phyloP scores from a whole-genome alignment of 2,113 vertebrate species.

The Vicugna pacos region DNA sequence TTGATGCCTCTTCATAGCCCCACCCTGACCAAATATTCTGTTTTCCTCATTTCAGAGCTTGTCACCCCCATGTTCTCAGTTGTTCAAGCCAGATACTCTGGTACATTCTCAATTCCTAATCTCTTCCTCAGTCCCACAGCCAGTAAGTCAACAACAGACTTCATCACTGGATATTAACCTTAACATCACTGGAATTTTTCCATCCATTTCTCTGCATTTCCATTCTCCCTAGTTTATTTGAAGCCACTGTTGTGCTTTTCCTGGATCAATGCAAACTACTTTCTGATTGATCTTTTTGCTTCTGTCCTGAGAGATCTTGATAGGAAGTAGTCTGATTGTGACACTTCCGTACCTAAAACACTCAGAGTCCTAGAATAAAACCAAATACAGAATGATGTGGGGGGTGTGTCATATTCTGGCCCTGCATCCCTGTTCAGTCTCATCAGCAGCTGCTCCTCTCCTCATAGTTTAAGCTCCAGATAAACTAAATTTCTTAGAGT shows the following conservation, averaged over 20 bases:
- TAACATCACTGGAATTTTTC: not conserved
- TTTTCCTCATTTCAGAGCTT: not conserved
- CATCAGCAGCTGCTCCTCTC: not conserved
- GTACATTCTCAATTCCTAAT: not conserved
- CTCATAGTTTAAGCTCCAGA: not conserved
- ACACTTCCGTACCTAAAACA: not conserved
- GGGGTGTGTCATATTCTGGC: not conserved
- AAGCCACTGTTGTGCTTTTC: not conserved
- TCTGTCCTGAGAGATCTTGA: not conserved
- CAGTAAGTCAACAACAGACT: not conserved
- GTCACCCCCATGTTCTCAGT: not conserved
- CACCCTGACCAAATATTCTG: not conserved
- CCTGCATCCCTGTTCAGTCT: not conserved
- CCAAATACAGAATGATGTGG: not conserved
- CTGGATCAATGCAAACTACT: not conserved
- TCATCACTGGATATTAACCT: not conserved
- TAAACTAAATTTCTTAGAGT: not conserved
- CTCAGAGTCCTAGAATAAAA: not conserved
- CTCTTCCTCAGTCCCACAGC: not conserved
- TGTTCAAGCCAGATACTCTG: not conserved
- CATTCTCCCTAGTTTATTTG: not conserved
- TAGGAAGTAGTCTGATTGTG: not conserved
- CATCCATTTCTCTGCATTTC: not conserved
- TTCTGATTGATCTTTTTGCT: slow-evolving; percentile 39
- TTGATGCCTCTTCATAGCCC: not conserved